Evolutionary conservation across 2,797 vertebrate species (phyloP).

Genomic region (Lacerta viridis): DNA sequence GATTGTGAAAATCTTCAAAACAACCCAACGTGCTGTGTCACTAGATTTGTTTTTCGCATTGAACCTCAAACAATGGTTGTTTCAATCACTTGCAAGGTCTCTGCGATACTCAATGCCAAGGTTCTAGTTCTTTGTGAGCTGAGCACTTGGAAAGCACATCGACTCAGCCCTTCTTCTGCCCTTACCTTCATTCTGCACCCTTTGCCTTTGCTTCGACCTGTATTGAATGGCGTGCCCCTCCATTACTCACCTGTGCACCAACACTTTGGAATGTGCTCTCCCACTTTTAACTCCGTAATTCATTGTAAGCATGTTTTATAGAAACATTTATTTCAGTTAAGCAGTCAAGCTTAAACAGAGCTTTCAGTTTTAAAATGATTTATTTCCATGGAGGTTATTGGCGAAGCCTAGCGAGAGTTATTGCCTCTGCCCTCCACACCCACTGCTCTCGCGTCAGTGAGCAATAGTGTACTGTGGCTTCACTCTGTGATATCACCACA

Average conservation of each 20-base stretch:
- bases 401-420: background rate
- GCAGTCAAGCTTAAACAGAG: constrained; percentile 29
- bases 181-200: background rate
- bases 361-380: constrained; percentile 38
- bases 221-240: background rate
- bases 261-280: background rate
- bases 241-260: background rate
- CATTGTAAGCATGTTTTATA: background rate
- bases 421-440: background rate
- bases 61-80: background rate
- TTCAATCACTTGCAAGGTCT: background rate
- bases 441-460: background rate
- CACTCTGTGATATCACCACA: background rate
- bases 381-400: constrained; percentile 28
- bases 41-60: background rate
- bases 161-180: no score
- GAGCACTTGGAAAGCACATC: background rate
- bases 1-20: background rate
- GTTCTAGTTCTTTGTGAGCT: background rate
- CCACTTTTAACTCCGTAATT: fast-evolving
- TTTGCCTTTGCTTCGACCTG: background rate
- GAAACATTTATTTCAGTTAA: constrained; percentile 9
- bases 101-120: background rate
- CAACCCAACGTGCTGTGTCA: background rate
- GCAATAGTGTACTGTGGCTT: background rate